phyloP scores from a whole-genome alignment of 37 sponge, comb jelly and placozoan species.

The Ephydatia muelleri region DNA sequence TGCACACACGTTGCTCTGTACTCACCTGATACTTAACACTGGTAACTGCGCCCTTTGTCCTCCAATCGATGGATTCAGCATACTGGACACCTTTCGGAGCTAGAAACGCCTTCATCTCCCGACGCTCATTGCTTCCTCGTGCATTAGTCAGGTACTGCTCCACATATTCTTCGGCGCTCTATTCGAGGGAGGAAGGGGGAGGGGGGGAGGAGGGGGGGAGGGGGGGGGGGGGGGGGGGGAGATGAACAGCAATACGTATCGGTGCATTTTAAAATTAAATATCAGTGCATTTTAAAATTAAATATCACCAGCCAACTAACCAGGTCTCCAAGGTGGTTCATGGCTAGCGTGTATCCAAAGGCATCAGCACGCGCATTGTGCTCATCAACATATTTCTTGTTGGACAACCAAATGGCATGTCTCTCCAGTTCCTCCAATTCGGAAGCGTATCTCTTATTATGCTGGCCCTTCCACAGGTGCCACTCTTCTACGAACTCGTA shows the following conservation, averaged over 20 bases:
- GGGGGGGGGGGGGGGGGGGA: too few relatives aligned
- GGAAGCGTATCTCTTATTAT: slow-evolving; percentile 42
- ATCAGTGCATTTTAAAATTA: too few relatives aligned
- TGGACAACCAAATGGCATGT: slow-evolving; percentile 54
- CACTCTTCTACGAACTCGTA: slow-evolving; percentile 41
- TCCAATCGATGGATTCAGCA: slow-evolving; percentile 53
- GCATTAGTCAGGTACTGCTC: neutral
- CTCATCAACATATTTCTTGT: slow-evolving; percentile 69
- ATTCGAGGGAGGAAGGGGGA: too few relatives aligned
- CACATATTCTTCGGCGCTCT: neutral
- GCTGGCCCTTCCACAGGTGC: slow-evolving; percentile 59
- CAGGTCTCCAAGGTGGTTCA: slow-evolving; percentile 80
- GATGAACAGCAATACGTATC: too few relatives aligned
- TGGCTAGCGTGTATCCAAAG: slow-evolving; percentile 72
- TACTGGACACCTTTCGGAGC: neutral
- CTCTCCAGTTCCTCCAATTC: slow-evolving; percentile 47
- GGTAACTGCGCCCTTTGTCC: slow-evolving; percentile 57
- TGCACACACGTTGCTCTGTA: neutral
- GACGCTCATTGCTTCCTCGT: neutral
- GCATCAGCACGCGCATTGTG: slow-evolving; percentile 68
- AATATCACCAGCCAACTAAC: slow-evolving; percentile 12
- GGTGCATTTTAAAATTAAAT: too few relatives aligned
- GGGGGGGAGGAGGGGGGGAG: too few relatives aligned
- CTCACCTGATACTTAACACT: slow-evolving; percentile 19
- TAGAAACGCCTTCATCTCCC: neutral